phyloP scores from a whole-genome alignment of 2,113 vertebrate genomes.

The Solea solea region DNA sequence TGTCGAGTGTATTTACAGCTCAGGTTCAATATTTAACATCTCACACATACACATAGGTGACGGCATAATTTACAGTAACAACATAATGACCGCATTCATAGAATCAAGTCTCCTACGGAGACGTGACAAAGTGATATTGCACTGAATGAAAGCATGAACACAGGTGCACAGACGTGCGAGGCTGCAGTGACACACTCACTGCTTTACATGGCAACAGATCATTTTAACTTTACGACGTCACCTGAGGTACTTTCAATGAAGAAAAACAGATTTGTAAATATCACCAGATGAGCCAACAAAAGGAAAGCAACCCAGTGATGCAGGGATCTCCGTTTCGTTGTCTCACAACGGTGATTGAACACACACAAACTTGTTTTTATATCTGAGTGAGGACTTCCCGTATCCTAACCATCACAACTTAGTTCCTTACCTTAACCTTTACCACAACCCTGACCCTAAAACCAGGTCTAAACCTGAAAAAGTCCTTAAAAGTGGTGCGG shows the following conservation, averaged over 20 bases:
- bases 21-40: slow-evolving; percentile 13
- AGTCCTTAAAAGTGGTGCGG: too few species aligned
- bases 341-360: not conserved
- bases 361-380: too few species aligned
- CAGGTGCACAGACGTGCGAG: not conserved
- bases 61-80: slow-evolving; percentile 1
- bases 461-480: too few species aligned
- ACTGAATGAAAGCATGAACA: slow-evolving; percentile 12
- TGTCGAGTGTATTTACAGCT: slow-evolving; percentile 11
- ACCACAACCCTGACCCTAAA: too few species aligned
- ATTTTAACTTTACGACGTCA: slow-evolving; percentile 49
- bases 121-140: slow-evolving; percentile 6
- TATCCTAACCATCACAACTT: too few species aligned
- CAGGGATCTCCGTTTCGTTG: slow-evolving; percentile 19
- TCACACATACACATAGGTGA: slow-evolving; percentile 19
- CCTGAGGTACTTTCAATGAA: slow-evolving; percentile 50
- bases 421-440: too few species aligned
- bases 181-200: slow-evolving; percentile 23
- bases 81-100: not conserved
- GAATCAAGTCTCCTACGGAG: not conserved
- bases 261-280: slow-evolving; percentile 37
- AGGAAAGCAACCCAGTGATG: slow-evolving; percentile 6
- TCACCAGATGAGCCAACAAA: slow-evolving; percentile 40
- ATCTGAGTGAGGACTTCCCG: too few species aligned
- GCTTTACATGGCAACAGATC: slow-evolving; percentile 30